A percentile compares a stretch with the other conserved stretches of the same genome.
Conservation (phyloP, 2,888 invertebrate genomes). For the Junonia oenone region DNA sequence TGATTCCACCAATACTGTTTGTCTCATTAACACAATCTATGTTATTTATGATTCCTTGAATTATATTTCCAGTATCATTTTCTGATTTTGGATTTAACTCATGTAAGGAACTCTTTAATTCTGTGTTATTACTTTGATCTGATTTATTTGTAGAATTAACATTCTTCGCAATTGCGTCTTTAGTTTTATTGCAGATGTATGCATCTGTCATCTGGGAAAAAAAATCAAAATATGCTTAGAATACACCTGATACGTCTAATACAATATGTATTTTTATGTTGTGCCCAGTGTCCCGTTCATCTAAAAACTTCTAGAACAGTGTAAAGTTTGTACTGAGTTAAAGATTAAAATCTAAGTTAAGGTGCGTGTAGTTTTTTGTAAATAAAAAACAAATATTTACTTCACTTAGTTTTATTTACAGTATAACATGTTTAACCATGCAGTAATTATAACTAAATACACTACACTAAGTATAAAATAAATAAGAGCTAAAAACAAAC, state of each 20-base stretch:
- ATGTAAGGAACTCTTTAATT: neutral
- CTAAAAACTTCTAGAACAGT: neutral
- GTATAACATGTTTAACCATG: conserved; percentile 14
- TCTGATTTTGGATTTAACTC: neutral
- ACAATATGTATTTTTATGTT: neutral
- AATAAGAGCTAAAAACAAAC: conserved; percentile 22
- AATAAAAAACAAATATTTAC: conserved; percentile 18
- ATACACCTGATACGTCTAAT: neutral
- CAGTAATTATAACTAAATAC: conserved; percentile 17
- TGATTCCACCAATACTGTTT: conserved; percentile 2
- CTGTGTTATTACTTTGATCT: neutral
- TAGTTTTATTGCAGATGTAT: conserved; percentile 34
- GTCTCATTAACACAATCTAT: neutral
- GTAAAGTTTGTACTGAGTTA: neutral
- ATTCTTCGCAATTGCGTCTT: conserved; percentile 4
- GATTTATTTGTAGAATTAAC: neutral
- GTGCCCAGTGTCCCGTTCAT: neutral
- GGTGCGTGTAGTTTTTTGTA: neutral
- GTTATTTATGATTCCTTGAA: conserved; percentile 10
- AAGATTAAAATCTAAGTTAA: neutral
- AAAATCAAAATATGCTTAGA: neutral
- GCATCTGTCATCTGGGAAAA: conserved; percentile 58
- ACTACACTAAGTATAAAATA: conserved; percentile 19
- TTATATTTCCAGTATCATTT: conserved; percentile 22
- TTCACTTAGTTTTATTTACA: conserved; percentile 23